Evolutionary conservation across 2,888 invertebrate species (phyloP).

Genomic region (Camptogramma bilineatum): DNA sequence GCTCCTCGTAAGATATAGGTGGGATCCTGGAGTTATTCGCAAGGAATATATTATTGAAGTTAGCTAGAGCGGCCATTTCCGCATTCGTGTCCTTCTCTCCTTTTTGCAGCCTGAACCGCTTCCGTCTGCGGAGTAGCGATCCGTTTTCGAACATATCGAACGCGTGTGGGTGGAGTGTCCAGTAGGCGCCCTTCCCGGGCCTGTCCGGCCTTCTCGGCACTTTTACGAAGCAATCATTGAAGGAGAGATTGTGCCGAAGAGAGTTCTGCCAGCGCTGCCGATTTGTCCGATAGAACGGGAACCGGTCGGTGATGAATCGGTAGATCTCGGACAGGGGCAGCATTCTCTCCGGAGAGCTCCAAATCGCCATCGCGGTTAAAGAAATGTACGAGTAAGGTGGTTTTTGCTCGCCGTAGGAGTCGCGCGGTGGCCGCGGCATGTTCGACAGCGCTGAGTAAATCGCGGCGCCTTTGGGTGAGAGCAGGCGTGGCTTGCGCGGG

Average conservation of each 20-base stretch:
- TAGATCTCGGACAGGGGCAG: constrained; percentile 87
- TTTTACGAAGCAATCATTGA: constrained; percentile 98
- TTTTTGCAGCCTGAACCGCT: constrained; percentile 90
- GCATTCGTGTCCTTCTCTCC: constrained; percentile 75
- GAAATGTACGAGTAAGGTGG: constrained; percentile 74
- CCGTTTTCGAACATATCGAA: constrained; percentile 96
- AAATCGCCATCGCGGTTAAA: constrained; percentile 92
- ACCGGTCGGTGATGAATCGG: constrained; percentile 95
- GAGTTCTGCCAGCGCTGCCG: constrained; percentile 95
- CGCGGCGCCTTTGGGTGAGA: constrained; percentile 86
- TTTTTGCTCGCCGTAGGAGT: constrained; percentile 94
- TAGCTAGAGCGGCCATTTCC: constrained; percentile 87
- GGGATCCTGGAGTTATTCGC: constrained; percentile 62
- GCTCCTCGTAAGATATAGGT: constrained; percentile 53
- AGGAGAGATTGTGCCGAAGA: constrained; percentile 95
- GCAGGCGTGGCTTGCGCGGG: constrained; percentile 50
- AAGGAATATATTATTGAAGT: constrained; percentile 87
- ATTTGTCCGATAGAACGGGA: constrained; percentile 95
- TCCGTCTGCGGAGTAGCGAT: constrained; percentile 91
- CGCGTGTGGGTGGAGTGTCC: constrained; percentile 93
- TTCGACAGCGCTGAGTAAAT: constrained; percentile 87
- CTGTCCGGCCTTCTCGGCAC: constrained; percentile 91
- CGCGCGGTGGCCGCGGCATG: constrained; percentile 97
- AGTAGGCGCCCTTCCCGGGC: constrained; percentile 94
- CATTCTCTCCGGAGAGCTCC: constrained; percentile 99